A percentile compares a stretch with the other conserved stretches of the same genome.
Evolutionary conservation across 2,888 invertebrate species (phyloP).

Genomic region (Lepidochrysops patricia): DNA sequence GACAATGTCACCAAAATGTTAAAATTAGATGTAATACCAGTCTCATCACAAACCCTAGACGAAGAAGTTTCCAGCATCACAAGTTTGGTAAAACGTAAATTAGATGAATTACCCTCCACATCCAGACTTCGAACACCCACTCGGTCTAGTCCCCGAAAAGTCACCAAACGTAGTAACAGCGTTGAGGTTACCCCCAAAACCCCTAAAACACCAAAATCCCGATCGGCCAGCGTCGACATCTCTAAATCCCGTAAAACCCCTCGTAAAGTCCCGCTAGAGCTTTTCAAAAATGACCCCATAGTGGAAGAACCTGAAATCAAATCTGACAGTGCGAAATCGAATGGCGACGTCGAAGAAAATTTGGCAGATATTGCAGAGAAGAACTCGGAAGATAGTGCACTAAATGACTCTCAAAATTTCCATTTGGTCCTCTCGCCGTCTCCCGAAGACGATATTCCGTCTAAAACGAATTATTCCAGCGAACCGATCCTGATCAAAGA

Average conservation of each 20-base stretch:
- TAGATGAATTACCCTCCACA: slow-evolving; percentile 42
- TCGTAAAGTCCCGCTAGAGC: slow-evolving; percentile 30
- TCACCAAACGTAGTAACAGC: slow-evolving; percentile 56
- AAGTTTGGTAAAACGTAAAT: slow-evolving; percentile 35
- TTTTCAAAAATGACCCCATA: slow-evolving; percentile 27
- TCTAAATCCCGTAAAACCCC: slow-evolving; percentile 44
- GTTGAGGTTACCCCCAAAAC: slow-evolving; percentile 48
- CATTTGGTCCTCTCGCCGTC: slow-evolving; percentile 52
- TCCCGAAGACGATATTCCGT: slow-evolving; percentile 29
- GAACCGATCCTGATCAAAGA: slow-evolving; percentile 47
- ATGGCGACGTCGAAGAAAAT: slow-evolving; percentile 41
- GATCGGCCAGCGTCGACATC: slow-evolving; percentile 55
- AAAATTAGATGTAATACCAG: slow-evolving; percentile 44
- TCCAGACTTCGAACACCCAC: slow-evolving; percentile 46
- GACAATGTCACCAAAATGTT: slow-evolving; percentile 48
- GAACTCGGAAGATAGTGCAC: slow-evolving; percentile 31
- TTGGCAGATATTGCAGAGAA: slow-evolving; percentile 48
- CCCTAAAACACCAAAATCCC: slow-evolving; percentile 50
- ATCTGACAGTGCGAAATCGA: slow-evolving; percentile 30
- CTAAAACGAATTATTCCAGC: slow-evolving; percentile 34
- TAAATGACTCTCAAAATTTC: slow-evolving; percentile 61
- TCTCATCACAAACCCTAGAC: slow-evolving; percentile 48
- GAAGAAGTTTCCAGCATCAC: slow-evolving; percentile 56
- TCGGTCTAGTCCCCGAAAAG: slow-evolving; percentile 49
- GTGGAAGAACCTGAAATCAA: slow-evolving; percentile 27